A percentile compares a stretch with the other conserved stretches of the same genome.
These are phyloP conservation scores for Odontomachus brunneus DNA, from an alignment of 1,140 invertebrate species.

Conservation along the genomic window DNA sequence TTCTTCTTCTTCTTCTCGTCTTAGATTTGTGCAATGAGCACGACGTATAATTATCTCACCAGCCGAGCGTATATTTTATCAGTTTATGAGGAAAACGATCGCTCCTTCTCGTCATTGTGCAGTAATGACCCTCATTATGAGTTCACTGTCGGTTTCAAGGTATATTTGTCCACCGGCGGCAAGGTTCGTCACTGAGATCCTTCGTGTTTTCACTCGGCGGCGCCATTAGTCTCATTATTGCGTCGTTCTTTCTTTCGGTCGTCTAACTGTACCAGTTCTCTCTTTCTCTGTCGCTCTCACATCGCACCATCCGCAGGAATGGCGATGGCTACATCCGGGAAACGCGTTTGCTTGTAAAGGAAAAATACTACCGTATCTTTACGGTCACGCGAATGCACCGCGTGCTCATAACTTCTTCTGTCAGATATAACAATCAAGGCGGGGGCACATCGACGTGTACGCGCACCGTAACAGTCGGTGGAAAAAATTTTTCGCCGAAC, in stretches of 20 bases:
- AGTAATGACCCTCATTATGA: slow-evolving; percentile 8
- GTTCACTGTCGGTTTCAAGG: slow-evolving; percentile 80
- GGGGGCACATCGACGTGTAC: slow-evolving; percentile 26
- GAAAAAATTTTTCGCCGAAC: slow-evolving; percentile 51
- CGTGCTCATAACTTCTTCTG: slow-evolving; percentile 65
- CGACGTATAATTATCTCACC: neutral
- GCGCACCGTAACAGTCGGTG: slow-evolving; percentile 25
- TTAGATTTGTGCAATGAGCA: neutral
- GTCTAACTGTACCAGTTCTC: slow-evolving; percentile 77
- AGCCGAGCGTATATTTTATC: neutral
- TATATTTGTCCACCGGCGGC: neutral
- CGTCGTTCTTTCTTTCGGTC: slow-evolving; percentile 68
- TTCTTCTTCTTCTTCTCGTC: neutral
- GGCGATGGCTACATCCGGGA: slow-evolving; percentile 71
- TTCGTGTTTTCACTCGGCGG: slow-evolving; percentile 75
- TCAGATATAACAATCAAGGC: slow-evolving; percentile 67
- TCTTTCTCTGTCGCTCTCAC: slow-evolving; percentile 31
- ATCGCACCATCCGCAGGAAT: slow-evolving; percentile 56
- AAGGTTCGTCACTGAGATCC: slow-evolving; percentile 59
- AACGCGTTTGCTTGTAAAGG: slow-evolving; percentile 64
- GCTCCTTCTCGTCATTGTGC: neutral
- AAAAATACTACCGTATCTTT: slow-evolving; percentile 51
- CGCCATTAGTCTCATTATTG: slow-evolving; percentile 76
- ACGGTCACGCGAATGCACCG: slow-evolving; percentile 59
- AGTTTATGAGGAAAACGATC: neutral